Conservation (phyloP, 2,797 vertebrate species). For the Fistularia commersonii region DNA sequence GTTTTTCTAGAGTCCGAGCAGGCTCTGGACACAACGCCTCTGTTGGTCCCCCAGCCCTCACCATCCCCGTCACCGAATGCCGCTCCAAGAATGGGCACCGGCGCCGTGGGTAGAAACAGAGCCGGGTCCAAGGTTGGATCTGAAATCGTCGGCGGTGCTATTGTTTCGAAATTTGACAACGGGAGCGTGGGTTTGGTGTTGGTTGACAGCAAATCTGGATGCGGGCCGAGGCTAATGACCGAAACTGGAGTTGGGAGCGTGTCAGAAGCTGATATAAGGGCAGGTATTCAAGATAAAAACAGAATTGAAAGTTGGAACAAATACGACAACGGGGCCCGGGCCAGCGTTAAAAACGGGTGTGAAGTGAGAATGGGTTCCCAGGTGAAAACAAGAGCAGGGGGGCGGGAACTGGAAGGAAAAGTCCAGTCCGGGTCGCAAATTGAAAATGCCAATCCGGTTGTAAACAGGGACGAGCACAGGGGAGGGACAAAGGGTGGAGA, state of each 20-base stretch:
- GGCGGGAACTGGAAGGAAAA: conserved; percentile 56
- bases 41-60: conserved; percentile 65
- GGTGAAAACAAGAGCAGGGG: conserved; percentile 53
- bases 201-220: conserved; percentile 55
- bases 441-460: conserved; percentile 26
- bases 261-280: conserved; percentile 50
- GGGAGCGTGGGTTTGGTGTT: conserved; percentile 44
- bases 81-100: conserved; percentile 66
- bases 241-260: conserved; percentile 33
- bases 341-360: conserved; percentile 39
- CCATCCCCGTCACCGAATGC: conserved; percentile 60
- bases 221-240: conserved; percentile 38
- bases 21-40: conserved; percentile 67
- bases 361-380: conserved; percentile 57
- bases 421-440: conserved; percentile 50
- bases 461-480: conserved; percentile 39
- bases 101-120: conserved; percentile 63
- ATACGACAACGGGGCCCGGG: conserved; percentile 47
- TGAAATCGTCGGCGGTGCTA: conserved; percentile 44
- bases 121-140: conserved; percentile 58
- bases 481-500: conserved; percentile 31
- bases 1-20: conserved; percentile 66
- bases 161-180: conserved; percentile 47
- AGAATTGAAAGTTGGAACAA: conserved; percentile 49
- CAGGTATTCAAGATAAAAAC: conserved; percentile 43